These are phyloP conservation scores for Numenius arquata DNA, from an alignment of 2,113 vertebrate species.

Conservation along the genomic window DNA sequence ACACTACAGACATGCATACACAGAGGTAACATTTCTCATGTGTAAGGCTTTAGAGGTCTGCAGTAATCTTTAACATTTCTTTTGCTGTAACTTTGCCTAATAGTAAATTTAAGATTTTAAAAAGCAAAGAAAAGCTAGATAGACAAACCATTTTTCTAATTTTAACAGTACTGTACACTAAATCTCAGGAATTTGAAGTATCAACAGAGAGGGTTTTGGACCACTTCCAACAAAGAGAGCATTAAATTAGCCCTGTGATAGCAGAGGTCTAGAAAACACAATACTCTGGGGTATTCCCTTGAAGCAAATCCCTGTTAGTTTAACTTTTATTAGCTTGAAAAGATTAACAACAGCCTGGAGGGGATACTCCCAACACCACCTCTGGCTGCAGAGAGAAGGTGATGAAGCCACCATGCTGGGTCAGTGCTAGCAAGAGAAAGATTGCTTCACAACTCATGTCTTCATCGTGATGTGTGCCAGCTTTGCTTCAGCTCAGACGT, in stretches of 20 bases:
- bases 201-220: neutral
- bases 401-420: neutral
- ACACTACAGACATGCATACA: accelerated
- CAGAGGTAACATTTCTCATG: neutral
- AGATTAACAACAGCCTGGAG: neutral
- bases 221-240: neutral
- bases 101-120: neutral
- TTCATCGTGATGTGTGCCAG: neutral
- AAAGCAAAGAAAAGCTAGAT: neutral
- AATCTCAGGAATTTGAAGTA: neutral
- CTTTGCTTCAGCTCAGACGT: neutral
- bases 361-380: accelerated
- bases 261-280: neutral
- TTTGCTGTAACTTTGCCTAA: neutral
- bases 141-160: neutral
- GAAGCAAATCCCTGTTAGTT: neutral
- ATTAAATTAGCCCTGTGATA: neutral
- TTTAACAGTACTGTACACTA: neutral
- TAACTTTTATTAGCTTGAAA: neutral
- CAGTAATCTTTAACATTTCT: neutral
- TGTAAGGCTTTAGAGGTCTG: neutral
- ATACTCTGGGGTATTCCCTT: neutral
- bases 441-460: neutral
- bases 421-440: neutral
- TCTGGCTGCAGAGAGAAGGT: neutral